Evolutionary conservation across 1,140 invertebrate species (phyloP), one percentile per base, ranked within the genome.

Genomic region (Brachionus rubens): DNA sequence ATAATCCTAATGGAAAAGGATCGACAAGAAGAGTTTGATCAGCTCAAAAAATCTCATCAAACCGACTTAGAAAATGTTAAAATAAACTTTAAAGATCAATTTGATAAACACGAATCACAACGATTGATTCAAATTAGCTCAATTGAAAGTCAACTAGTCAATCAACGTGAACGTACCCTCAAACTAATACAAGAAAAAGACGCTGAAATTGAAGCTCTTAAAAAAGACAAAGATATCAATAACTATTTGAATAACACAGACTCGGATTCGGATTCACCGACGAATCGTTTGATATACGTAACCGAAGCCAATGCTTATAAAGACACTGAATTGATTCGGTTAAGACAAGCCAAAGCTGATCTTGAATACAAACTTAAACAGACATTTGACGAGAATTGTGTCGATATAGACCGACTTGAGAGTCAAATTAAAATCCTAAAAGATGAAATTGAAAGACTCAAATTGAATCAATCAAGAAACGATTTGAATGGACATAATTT

Each of bases 111-210:
- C 12, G 68, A 72, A 0, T 54, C 46, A n/a, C 24, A 72, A 30
- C 28, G 33, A 19, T 2, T 33, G n/a, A 19, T 41, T 16, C 30
- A 21, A 21, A 14, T 72, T 0, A 30, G 16, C 14, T 16, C 48
- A 72, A 19, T 72, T 14, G 68, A 72, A 72, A 72, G 50, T n/a
- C 30, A 72, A n/a, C 4, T 72, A 21, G 16, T 50, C 2, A 50
- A 48, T 33, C 68, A 72, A 41, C 14, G 68, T 41, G 68, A 72
- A 28, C 43, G 68, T 9, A 72, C 68, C 12, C 16, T 50, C 0
- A 72, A 72, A 21, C n/a, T 72, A 5, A 21, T 72, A 54, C 6
- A 24, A 30, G 68, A 72, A 41, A 72, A 72, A 54, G 68, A 72
- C 24, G 46, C 43, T 50, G 46, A 72, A 26, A 28, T 72, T 10